Conservation (phyloP, 2,113 vertebrate species). For the Oreochromis tanganicae region DNA sequence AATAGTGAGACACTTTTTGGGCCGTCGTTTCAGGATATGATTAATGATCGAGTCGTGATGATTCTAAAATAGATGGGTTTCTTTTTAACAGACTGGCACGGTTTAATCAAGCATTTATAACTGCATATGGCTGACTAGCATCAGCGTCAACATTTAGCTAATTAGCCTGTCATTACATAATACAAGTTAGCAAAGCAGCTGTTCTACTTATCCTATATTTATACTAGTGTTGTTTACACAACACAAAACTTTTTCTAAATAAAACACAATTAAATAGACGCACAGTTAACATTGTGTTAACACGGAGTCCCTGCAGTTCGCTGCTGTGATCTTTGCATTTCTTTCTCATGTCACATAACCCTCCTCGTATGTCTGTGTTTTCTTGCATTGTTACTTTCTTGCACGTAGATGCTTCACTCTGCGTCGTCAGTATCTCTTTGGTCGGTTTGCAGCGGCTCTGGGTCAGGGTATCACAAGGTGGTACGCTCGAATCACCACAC, state of each 20-base stretch:
- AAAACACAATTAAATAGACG: background rate
- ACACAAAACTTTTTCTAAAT: background rate
- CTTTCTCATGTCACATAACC: background rate
- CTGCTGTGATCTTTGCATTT: background rate
- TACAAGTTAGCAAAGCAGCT: background rate
- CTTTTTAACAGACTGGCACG: background rate
- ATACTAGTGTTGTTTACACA: background rate
- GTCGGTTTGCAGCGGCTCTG: background rate
- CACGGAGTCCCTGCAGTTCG: background rate
- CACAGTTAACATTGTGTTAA: background rate
- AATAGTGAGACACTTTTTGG: background rate
- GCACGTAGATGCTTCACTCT: background rate
- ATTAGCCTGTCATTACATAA: background rate
- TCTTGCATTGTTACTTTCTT: background rate
- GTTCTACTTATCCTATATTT: background rate
- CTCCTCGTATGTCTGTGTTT: background rate
- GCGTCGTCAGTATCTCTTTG: background rate
- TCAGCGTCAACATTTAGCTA: background rate
- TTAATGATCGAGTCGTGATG: background rate
- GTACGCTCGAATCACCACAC: background rate
- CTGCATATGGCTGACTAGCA: background rate
- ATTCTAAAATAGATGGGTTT: background rate
- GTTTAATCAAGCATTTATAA: background rate
- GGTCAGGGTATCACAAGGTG: accelerated
- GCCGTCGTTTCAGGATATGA: background rate